Base-by-base conservation (phyloP, 2,888 invertebrate genomes). In the Acrobeloides nanus region DNA sequence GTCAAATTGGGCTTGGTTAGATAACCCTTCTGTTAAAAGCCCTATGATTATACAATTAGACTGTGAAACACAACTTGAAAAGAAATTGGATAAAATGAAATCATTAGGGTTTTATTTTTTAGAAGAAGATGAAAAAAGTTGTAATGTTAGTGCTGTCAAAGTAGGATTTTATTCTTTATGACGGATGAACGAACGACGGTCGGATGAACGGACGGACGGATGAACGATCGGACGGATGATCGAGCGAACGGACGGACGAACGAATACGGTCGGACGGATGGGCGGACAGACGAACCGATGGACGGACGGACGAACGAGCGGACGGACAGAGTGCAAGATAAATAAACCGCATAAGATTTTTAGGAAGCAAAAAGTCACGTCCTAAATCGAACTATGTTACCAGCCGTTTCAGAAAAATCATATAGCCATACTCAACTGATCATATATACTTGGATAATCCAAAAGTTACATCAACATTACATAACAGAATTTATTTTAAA, bases 1-100 rank as follows among this genome's bases (percentile, higher is more conserved):
- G 20, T 61, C 68, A 4, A 69, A 69, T 38, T 69, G 69, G 69
- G 64, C 66, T 35, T 69, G 69, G 69, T 46, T 69, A 7, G 55
- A 57, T 40, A 55, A 55, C 20, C 57, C 52, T 12, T 33, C 44
- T 1, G 25, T 6, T 17, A 12, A 44, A 15, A 34, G 45, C 12
- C 70, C 69, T 4, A 50, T 47, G 7, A 58, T 72, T 20, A 59
- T 71, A 8, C 71, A 71, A 38, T 71, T 71, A 43, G 71, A 71
- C 38, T 70, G 71, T 7, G 63, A 72, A 38, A 68, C 71, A 15
- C 62, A 51, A 18, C 38, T 61, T 7, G 63, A 63, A 3, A 54
- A 54, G n/a, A 59, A 59, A 37, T 21, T 59, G 7, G 51, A 40
- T 10, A 57, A 64, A 59, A 66, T 69, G 65, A 53, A 49, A 33